Evolutionary conservation across 2,797 vertebrate species (phyloP), one percentile per base, ranked within the genome.

Genomic region (Sebastiscus tertius): DNA sequence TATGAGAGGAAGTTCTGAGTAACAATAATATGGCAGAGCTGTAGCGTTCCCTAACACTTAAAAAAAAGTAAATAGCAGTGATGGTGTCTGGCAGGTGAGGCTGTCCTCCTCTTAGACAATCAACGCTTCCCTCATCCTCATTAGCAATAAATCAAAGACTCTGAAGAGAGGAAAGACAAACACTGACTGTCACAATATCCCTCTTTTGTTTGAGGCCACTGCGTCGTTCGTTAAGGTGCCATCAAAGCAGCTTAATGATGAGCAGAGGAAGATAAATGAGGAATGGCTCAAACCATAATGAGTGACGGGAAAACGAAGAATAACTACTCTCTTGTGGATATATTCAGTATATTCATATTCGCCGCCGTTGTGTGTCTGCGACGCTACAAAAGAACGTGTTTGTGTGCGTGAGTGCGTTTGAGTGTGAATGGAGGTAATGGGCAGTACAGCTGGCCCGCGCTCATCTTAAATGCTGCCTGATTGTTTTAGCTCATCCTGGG

Each of bases 401-500:
- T 78, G 26, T 46, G 77, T 71, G 42, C 42, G 71, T 42, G 62
- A 69, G 79, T 75, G 81, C 1, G 27, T 81, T 16, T 79, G 73
- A 72, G 83, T 75, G 80, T 89, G 91, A 90, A 91, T 92, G 86
- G 90, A 90, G 84, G 92, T 93, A 95, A 94, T 94, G 94, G 95
- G 95, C 95, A 93, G 94, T 96, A 95, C 97, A 98, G 97, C 96
- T 98, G 97, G 96, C 95, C 95, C 76, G 95, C 87, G 77, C 95
- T 89, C 88, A 76, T 79, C 81, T 87, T 95, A 96, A 97, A 97
- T 95, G 93, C 94, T 93, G 93, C 92, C 93, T 97, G 97, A 98
- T 98, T 97, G 97, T 97, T 97, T 97, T 91, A 95, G 95, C 94
- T 91, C 95, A 94, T 94, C 93, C 95, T 96, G 94, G 95, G 96